Base-by-base conservation (phyloP, 2,113 vertebrate genomes). In the Apeltes quadracus region DNA sequence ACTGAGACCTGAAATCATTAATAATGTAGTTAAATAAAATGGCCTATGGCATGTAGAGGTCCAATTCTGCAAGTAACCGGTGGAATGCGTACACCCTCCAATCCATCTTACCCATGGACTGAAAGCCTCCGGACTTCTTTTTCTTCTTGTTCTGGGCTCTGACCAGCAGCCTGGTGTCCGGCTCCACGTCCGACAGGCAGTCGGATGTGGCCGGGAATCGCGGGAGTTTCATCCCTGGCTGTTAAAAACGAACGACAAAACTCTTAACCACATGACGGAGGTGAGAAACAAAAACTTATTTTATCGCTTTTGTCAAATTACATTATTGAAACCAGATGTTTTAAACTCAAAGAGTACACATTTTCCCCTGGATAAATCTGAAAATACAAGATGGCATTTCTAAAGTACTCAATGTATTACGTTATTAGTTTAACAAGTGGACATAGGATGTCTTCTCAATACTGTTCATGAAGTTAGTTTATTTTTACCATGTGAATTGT, bases 91-190 rank as follows among this genome's bases (percentile, higher is more conserved):
- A 0, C 18, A n/a, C 63, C 39, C 25, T 15, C 34, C n/a, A 14
- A n/a, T n/a, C n/a, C 12, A 27, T 67, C 88, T 83, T 66, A 99
- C 98, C 98, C 97, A 99, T 99, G 20, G 97, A 99, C 88, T 99
- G 98, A 88, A 99, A 99, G n/a, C 98, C 98, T 2, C 98, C 97
- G 0, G 97, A 99, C 70, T 99, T 99, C 89, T 98, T 99, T 84
- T 99, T 99, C 89, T 99, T 99, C 93, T 97, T 97, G 92, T 98
- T 99, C 88, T 98, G 98, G 1, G 95, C 95, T 46, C 95, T 92
- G 55, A 99, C 95, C 90, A 99, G 88, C 84, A 95, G 91, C 73
- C 93, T 92, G 0, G 92, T 98, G 92, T 99, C 96, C 0, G 87
- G 94, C 87, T 99, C 97, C 8, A 93, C 90, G 0, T 98, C 96